Evolutionary conservation across 2,888 invertebrate genomes (phyloP), one percentile per base, ranked within the genome.

Genomic region (Creontiades dilutus): DNA sequence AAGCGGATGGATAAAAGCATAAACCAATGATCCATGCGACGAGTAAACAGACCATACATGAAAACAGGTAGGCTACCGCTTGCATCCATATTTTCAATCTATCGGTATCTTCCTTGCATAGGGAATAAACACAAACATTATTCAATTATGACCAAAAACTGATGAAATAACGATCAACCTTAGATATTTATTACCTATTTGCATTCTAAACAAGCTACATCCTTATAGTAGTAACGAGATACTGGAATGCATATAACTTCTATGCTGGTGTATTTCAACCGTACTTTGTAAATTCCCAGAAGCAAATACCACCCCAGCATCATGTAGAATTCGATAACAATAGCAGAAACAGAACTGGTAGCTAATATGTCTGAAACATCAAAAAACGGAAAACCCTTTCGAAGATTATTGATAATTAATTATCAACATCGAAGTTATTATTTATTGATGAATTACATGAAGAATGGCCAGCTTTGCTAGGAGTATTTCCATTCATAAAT

Each of bases 291-390:
- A 57, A 57, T 16, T 57, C 57, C 57, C 16, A 57, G 57, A n/a
- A 57, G 57, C 7, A 57, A n/a, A 57, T 57, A 57, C 57, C 57
- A 57, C 57, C 57, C 57, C 16, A 57, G 57, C 57, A 57, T 57
- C 57, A 57, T 57, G 57, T 57, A 57, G 57, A 57, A 57, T 57
- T 57, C 57, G 5, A 57, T 16, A 16, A 57, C 57, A 5, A 57
- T 0, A n/a, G 57, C 57, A n/a, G 57, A 57, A 7, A 57, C 57
- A 16, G 57, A 57, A 57, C 57, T 57, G 16, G n/a, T n/a, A 2
- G 57, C 57, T n/a, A 57, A n/a, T 7, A n/a, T n/a, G n/a, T 57
- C 57, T 57, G 57, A 14, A 57, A 57, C 57, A 57, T 57, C n/a
- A 37, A 7, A 37, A 37, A 37, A 2, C 37, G 7, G 37, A 37